A percentile compares a stretch with the other conserved stretches of the same genome.
Conservation (phyloP, 2,797 vertebrate genomes). For the Lagocephalus sceleratus region DNA sequence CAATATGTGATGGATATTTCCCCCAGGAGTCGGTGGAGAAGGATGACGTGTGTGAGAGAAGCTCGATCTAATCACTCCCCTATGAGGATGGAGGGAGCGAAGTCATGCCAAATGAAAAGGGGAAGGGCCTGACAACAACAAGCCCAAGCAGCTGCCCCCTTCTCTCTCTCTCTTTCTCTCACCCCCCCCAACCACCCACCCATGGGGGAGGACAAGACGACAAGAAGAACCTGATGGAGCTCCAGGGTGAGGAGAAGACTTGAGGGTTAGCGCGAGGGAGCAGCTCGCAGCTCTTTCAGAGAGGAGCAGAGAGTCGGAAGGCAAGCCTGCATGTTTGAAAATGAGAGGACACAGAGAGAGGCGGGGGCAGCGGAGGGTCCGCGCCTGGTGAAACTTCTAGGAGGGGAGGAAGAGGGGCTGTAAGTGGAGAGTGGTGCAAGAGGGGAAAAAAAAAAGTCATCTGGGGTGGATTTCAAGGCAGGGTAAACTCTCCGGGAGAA, state of each 20-base stretch:
- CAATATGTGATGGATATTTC: neutral
- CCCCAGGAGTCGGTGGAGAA: slow-evolving; percentile 15
- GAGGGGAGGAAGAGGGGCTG: slow-evolving; percentile 38
- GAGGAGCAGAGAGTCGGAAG: slow-evolving; percentile 21
- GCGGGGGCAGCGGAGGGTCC: slow-evolving; percentile 25
- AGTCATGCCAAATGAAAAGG: slow-evolving; percentile 63
- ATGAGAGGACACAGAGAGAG: slow-evolving; percentile 11
- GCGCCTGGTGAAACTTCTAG: slow-evolving; percentile 44
- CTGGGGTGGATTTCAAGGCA: slow-evolving; percentile 48
- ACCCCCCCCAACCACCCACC: slow-evolving; percentile 10
- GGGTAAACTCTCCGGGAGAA: slow-evolving; percentile 48
- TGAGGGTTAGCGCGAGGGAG: slow-evolving; percentile 45
- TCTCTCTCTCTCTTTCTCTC: slow-evolving; percentile 41
- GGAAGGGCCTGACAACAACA: slow-evolving; percentile 74
- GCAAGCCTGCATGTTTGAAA: neutral
- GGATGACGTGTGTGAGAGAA: slow-evolving; percentile 53
- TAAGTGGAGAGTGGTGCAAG: slow-evolving; percentile 42
- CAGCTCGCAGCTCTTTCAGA: neutral
- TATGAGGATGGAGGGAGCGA: slow-evolving; percentile 49
- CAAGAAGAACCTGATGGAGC: slow-evolving; percentile 54
- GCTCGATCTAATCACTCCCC: slow-evolving; percentile 60
- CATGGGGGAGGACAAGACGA: slow-evolving; percentile 42
- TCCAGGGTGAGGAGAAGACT: slow-evolving; percentile 40
- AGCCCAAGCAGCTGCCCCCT: slow-evolving; percentile 80
- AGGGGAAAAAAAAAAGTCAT: slow-evolving; percentile 24